phyloP scores from a whole-genome alignment of 2,888 invertebrate genomes.

The Ichneumon xanthorius region DNA sequence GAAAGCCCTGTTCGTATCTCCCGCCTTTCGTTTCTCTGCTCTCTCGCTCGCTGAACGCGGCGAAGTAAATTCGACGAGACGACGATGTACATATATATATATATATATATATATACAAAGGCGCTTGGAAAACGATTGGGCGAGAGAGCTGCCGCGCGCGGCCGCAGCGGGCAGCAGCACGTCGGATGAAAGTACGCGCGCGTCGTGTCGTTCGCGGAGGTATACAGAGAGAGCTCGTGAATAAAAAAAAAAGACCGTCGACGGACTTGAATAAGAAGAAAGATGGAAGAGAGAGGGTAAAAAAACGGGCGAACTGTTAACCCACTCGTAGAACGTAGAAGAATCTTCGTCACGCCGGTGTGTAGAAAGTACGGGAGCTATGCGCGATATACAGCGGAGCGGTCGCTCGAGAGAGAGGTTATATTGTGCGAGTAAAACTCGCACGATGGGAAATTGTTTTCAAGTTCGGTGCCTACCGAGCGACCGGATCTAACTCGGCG shows the following conservation, averaged over 20 bases:
- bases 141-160: conserved; percentile 43
- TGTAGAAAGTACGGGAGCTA: conserved; percentile 60
- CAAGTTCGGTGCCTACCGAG: conserved; percentile 12
- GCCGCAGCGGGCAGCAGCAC: background rate
- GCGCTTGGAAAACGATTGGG: conserved; percentile 53
- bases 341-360: conserved; percentile 62
- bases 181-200: conserved; percentile 58
- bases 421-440: conserved; percentile 50
- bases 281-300: conserved; percentile 32
- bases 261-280: conserved; percentile 39
- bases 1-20: conserved; percentile 31
- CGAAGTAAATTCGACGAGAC: conserved; percentile 53
- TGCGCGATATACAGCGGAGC: conserved; percentile 26
- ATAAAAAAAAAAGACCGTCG: conserved; percentile 1
- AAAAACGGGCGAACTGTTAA: conserved; percentile 49
- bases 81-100: background rate
- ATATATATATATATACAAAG: background rate
- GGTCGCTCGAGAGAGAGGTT: conserved; percentile 3
- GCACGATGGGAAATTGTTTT: conserved; percentile 47
- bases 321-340: conserved; percentile 58
- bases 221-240: background rate
- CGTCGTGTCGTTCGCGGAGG: conserved; percentile 39
- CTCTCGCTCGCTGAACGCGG: conserved; percentile 27
- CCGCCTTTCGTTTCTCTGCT: conserved; percentile 29
- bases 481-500: conserved; percentile 19